Base-by-base conservation (phyloP, 2,113 vertebrate species). In the Oophaga pumilio region DNA sequence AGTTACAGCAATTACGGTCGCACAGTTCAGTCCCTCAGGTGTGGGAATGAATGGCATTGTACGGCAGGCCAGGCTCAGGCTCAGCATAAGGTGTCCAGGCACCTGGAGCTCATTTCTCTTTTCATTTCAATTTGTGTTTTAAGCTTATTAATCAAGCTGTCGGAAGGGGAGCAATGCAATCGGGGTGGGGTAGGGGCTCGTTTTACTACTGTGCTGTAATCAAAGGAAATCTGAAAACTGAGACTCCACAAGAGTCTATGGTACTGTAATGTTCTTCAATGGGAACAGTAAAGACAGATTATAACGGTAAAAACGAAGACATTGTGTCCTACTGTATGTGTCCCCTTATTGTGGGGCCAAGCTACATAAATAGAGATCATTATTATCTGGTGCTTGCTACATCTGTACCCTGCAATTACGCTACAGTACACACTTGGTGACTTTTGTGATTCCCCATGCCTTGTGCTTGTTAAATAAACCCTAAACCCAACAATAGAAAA, bases 1-100 rank as follows among this genome's bases (percentile, higher is more conserved):
- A 94, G 94, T 94, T 95, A 94, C 92, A 93, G 94, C 94, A 94
- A 94, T 94, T 94, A 94, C 68, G 90, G 94, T 93, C 93, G 93
- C 94, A 93, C 93, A 93, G 93, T 92, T 90, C 91, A 92, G 94
- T 93, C 93, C 92, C 93, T 94, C 94, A 94, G 95, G 93, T 95
- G 93, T 93, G 93, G 92, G 91, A 91, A 94, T 92, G 92, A 93
- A 92, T 89, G 89, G 92, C 93, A 91, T 91, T 94, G 83, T 94
- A 90, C 89, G 91, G 89, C 91, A 90, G 90, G 90, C 89, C 89
- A 74, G 92, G 92, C 59, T 88, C 89, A 90, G 91, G 91, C 88
- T 90, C 90, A 71, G 76, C 84, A 79, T 89, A 92, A 94, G 92
- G 92, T 93, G 88, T 91, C 80, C 90, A 90, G 92, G 90, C 92